Evolutionary conservation across 2,888 invertebrate genomes (phyloP).

Genomic region (Lycophotia porphyrea): DNA sequence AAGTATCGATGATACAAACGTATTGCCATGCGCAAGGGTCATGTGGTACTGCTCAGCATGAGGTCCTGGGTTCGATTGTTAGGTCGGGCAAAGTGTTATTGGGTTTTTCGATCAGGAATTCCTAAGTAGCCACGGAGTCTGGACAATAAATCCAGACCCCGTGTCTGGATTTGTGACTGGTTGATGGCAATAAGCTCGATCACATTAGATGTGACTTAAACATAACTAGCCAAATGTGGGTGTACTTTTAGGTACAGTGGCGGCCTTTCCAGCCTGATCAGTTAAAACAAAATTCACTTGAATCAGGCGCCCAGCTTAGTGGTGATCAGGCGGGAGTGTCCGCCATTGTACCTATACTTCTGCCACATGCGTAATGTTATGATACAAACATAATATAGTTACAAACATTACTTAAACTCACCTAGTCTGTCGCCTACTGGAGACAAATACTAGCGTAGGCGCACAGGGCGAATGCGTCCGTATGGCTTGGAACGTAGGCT

Average conservation of each 20-base stretch:
- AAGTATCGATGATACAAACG: no score
- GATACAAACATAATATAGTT: background rate
- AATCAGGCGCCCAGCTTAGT: no score
- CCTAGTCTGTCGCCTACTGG: constrained; percentile 98
- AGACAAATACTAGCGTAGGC: constrained; percentile 98
- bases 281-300: no score
- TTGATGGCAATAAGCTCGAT: background rate
- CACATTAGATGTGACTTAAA: background rate
- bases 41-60: no score
- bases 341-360: no score
- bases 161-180: background rate
- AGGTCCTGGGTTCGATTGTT: no score
- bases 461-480: constrained; percentile 97
- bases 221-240: background rate
- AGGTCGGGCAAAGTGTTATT: background rate
- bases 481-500: constrained; percentile 98
- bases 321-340: no score
- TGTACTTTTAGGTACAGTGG: background rate
- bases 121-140: background rate
- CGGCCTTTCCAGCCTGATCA: no score
- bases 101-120: background rate
- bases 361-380: background rate
- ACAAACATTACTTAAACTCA: constrained; percentile 52
- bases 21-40: no score
- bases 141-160: no score